Evolutionary conservation across 92 coral and sea anemone species (phyloP), one percentile per base, ranked within the genome.

Genomic region (Desmophyllum pertusum): DNA sequence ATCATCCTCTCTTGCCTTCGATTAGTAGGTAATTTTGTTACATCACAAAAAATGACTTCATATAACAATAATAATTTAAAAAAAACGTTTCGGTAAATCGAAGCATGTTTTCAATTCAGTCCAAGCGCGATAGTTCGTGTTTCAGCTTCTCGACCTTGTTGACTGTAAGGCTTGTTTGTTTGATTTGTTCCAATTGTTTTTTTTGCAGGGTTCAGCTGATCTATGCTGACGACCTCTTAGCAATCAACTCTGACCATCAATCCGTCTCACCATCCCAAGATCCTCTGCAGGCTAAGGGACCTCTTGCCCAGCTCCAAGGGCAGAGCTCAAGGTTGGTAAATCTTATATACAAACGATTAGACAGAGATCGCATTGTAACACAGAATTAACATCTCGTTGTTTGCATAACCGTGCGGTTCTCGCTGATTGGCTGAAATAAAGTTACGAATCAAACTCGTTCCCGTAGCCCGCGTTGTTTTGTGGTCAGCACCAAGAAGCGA

Each of bases 231-330:
- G 99, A 96, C 62, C 96, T 95, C 37, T 69, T 96, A 42, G 86
- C 91, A 19, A 68, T 95, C 72, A 96, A 96, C 82, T 94, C 99
- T 1, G 98, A 96, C 70, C 93, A 92, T 92, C 93, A 90, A 76
- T 81, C 99, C 13, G 89, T 88, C 27, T 77, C 91, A 15, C 90
- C 90, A 23, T 79, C 98, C 75, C 98, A 93, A 67, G 99, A 96
- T 59, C 94, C 95, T n/a, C 84, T 88, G 81, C 93, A 92, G 73
- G 85, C 94, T 1, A 90, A 93, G 76, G 99, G 99, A 4, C 95
- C 93, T 21, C 90, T 96, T 23, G 91, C 98, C 3, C 90, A 92
- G 71, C 89, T 96, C 14, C 99, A 92, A 71, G 98, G 98, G 31
- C 96, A 96, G 59, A 81, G 87, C 36, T 86, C 98, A 30, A 92